Evolutionary conservation across 92 coral and sea anemone species (phyloP), one percentile per base, ranked within the genome.

Genomic region (Actinernus sp.): DNA sequence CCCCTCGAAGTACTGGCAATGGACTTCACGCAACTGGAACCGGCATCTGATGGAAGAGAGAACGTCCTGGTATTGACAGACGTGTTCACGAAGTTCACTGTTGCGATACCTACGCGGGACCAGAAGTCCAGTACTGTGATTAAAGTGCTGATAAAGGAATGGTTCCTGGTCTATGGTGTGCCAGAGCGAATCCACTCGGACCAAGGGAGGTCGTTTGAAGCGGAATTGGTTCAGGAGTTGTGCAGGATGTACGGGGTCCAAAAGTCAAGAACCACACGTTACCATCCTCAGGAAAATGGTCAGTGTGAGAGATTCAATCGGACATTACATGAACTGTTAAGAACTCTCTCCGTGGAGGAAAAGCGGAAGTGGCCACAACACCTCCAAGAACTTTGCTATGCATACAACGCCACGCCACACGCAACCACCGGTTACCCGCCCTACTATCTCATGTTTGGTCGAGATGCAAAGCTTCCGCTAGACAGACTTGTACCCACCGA

Each of bases 341-440:
- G 86, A 36, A 78, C 82, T 10, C 31, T 72, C 26, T 73, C 92
- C n/a, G n/a, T n/a, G n/a, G n/a, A n/a, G n/a, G n/a, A n/a, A n/a
- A n/a, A n/a, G n/a, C n/a, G n/a, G n/a, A n/a, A n/a, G n/a, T n/a
- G n/a, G n/a, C n/a, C n/a, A n/a, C n/a, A n/a, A n/a, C n/a, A n/a
- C n/a, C n/a, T 87, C 8, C 63, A 49, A 18, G 93, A 87, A 48
- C 54, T 87, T 44, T 62, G 73, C 10, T 82, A 87, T 62, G 88
- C 93, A 3, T 87, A 87, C 72, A 82, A 87, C 49, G 73, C 73
- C 18, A 87, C 82, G 11, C 93, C 85, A 8, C 93, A 82, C 50
- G 23, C 85, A 2, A 21, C 81, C 9, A 87, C 88, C 10, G 88
- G 88, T 6, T 87, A 87, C 23, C 53, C 76, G 4, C 93, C 84